A percentile compares a stretch with the other conserved stretches of the same genome.
phyloP scores from a whole-genome alignment of 2,797 vertebrate genomes.

The Erpetoichthys calabaricus region DNA sequence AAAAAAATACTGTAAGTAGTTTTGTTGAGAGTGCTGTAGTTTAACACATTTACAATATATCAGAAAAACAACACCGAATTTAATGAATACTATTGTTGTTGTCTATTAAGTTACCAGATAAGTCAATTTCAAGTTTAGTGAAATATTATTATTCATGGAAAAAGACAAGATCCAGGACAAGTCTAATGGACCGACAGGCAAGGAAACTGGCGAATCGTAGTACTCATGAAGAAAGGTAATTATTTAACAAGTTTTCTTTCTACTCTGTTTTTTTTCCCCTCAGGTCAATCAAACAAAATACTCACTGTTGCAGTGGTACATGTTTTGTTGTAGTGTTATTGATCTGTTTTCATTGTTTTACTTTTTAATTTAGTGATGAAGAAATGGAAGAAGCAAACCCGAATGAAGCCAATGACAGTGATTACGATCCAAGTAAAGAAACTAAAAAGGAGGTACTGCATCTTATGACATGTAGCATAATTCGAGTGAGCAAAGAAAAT shows the following conservation, averaged over 20 bases:
- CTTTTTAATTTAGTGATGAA: conserved; percentile 66
- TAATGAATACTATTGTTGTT: too few relatives aligned
- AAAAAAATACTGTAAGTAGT: too few relatives aligned
- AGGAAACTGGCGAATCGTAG: conserved; percentile 80
- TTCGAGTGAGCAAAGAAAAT: conserved; percentile 18
- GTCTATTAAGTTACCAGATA: conserved; percentile 63
- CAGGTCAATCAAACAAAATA: too few relatives aligned
- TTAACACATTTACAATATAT: too few relatives aligned
- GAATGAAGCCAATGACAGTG: conserved; percentile 80
- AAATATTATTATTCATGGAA: conserved; percentile 98
- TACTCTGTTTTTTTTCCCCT: too few relatives aligned
- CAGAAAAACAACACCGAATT: too few relatives aligned
- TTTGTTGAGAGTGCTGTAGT: too few relatives aligned
- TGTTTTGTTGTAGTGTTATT: not conserved
- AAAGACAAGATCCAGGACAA: conserved; percentile 91
- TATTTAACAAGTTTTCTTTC: not conserved
- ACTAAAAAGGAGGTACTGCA: conserved; percentile 81
- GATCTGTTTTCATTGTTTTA: conserved; percentile 11
- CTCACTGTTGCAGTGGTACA: not conserved
- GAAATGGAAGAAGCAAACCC: conserved; percentile 83
- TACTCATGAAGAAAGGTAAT: conserved; percentile 84
- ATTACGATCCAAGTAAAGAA: conserved; percentile 94
- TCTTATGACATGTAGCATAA: conserved; percentile 7
- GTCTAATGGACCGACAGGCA: conserved; percentile 94
- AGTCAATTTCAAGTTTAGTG: conserved; percentile 93